Evolutionary conservation across 2,113 vertebrate species (phyloP).

Genomic region (Anser brachyrhynchus): DNA sequence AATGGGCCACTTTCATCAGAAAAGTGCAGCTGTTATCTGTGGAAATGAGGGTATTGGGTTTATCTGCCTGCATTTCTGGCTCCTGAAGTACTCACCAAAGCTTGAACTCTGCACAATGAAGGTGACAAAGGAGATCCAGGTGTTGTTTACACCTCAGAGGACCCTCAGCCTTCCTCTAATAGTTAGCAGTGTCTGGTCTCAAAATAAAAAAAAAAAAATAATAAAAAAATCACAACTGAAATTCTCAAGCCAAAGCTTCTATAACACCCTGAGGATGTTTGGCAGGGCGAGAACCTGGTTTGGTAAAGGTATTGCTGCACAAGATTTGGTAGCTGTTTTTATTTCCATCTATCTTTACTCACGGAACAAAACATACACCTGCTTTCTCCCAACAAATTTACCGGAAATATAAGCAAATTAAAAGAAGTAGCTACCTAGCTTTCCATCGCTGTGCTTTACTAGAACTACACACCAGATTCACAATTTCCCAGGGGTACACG

Average conservation of each 20-base stretch:
- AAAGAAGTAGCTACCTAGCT: background rate
- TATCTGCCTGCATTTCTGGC: background rate
- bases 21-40: background rate
- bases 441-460: background rate
- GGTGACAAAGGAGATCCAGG: background rate
- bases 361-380: background rate
- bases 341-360: background rate
- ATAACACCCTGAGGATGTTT: fast-evolving
- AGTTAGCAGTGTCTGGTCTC: background rate
- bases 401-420: background rate
- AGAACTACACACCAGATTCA: background rate
- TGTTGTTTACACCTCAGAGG: background rate
- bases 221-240: background rate
- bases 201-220: too few species aligned
- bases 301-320: fast-evolving
- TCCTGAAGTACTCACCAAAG: background rate
- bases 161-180: background rate
- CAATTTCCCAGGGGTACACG: too few species aligned
- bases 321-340: background rate
- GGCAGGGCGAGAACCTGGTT: background rate
- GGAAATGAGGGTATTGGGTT: background rate
- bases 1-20: background rate
- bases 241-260: too few species aligned
- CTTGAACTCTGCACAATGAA: background rate
- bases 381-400: background rate